Conservation (phyloP, 92 coral and sea anemone species). For the Phymanthus crucifer region DNA sequence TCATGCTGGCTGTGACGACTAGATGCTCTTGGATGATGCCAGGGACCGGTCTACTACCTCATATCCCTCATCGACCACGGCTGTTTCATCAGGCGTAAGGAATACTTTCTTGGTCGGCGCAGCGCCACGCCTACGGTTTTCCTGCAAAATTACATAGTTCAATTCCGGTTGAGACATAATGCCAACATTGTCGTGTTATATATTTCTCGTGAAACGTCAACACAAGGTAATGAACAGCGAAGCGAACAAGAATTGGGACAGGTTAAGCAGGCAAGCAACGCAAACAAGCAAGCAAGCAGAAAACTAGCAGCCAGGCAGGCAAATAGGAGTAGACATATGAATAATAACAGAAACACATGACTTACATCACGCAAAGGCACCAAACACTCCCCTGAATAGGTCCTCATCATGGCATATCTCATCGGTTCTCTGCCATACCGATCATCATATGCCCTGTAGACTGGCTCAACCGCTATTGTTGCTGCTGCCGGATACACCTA, state of each 20-base stretch:
- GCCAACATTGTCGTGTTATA: background rate
- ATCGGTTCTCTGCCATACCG: slow-evolving; percentile 23
- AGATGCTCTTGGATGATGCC: slow-evolving; percentile 57
- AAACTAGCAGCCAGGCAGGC: background rate
- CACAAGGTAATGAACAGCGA: no score
- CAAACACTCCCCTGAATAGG: slow-evolving; percentile 61
- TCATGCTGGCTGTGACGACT: background rate
- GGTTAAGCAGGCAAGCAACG: background rate
- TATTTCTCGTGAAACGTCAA: no score
- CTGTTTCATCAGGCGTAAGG: slow-evolving; percentile 83
- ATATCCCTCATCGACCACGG: slow-evolving; percentile 72
- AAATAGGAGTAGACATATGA: background rate
- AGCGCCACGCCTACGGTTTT: slow-evolving; percentile 49
- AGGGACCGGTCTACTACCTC: slow-evolving; percentile 46
- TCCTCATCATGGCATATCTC: slow-evolving; percentile 48
- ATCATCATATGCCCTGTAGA: slow-evolving; percentile 23
- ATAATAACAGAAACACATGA: background rate
- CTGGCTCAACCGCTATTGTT: slow-evolving; percentile 36
- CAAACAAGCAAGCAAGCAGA: background rate
- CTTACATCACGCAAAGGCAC: slow-evolving; percentile 51
- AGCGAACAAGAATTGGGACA: no score
- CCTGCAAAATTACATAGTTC: slow-evolving; percentile 24
- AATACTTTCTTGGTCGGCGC: slow-evolving; percentile 48
- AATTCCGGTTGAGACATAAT: background rate
- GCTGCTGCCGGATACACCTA: slow-evolving; percentile 30